Conservation (phyloP, 2,888 invertebrate species). For the Mythimna vitellina region DNA sequence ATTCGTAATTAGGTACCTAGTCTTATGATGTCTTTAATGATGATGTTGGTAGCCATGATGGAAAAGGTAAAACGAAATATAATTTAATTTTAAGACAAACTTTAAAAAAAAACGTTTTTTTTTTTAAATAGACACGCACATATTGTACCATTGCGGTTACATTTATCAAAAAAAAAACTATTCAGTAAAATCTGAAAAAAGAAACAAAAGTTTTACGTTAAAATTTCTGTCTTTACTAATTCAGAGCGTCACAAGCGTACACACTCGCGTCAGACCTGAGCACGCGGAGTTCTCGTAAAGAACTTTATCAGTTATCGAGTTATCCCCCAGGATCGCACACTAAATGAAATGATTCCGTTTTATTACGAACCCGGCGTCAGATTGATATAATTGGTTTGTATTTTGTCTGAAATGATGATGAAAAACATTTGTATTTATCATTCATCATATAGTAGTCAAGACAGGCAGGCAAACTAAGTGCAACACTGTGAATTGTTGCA, state of each 20-base stretch:
- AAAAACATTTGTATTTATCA: not conserved
- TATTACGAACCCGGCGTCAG: slow-evolving; percentile 47
- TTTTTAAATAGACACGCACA: too few relatives aligned
- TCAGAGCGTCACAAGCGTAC: slow-evolving; percentile 18
- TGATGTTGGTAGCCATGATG: not conserved
- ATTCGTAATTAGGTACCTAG: too few relatives aligned
- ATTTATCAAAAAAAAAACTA: not conserved
- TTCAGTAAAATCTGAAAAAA: not conserved
- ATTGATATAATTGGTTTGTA: slow-evolving; percentile 36
- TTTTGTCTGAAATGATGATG: slow-evolving; percentile 5
- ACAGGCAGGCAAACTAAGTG: too few relatives aligned
- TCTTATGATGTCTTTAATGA: not conserved
- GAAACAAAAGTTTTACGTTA: not conserved
- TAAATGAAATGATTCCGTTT: slow-evolving; percentile 63
- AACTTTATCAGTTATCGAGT: slow-evolving; percentile 64
- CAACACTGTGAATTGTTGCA: too few relatives aligned
- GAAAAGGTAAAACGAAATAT: too few relatives aligned
- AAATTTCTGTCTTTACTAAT: slow-evolving; percentile 40
- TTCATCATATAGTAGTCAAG: too few relatives aligned
- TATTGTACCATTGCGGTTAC: too few relatives aligned
- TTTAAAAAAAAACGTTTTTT: too few relatives aligned
- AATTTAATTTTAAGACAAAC: too few relatives aligned
- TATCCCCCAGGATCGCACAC: slow-evolving; percentile 50
- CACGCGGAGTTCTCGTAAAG: slow-evolving; percentile 44
- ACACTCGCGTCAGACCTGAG: slow-evolving; percentile 21